Base-by-base conservation (phyloP, 2,797 vertebrate genomes). In the Acanthurus leucopareius region DNA sequence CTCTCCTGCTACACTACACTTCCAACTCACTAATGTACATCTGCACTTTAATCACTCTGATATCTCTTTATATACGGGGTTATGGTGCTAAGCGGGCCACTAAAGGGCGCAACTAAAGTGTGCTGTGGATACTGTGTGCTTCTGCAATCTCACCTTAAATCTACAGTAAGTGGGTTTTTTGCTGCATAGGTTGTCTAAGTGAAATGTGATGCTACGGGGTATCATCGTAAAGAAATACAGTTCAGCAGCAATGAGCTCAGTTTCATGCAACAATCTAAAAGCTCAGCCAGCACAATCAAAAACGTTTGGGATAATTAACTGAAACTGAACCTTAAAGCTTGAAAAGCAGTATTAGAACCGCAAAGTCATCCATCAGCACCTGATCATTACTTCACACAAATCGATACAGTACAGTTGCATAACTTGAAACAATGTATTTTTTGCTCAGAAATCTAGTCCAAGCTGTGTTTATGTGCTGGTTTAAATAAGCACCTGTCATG, bases 191-290 rank as follows among this genome's bases (percentile, higher is more conserved):
- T 80, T 78, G 28, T 75, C 62, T 7, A 2, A 8, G 44, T 85
- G 77, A 80, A 85, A 88, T 52, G 45, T n/a, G 58, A 88, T 51
- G 72, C 56, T 19, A 40, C 28, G 20, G 35, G 65, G 20, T 78
- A 80, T 73, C 73, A 56, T 65, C 1, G 0, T 63, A 54, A 65
- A 53, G 63, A 63, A 45, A 49, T 65, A 60, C 47, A 11, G 38
- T 72, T 79, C 63, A 64, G 38, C 42, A 19, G 19, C 22, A 72
- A 4, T 16, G 35, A 32, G 22, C 64, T 38, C 38, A 13, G 63
- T 72, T 77, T 53, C 25, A 25, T 60, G 7, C 19, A 70, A 25
- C 51, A 57, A 14, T 65, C 42, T 73, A 61, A 68, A 82, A 40
- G 64, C 66, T 74, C 25, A 59, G 63, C 44, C 14, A 38, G 44